Evolutionary conservation across 1,140 invertebrate species (phyloP), one percentile per base, ranked within the genome.

Genomic region (Saccostrea cuccullata): DNA sequence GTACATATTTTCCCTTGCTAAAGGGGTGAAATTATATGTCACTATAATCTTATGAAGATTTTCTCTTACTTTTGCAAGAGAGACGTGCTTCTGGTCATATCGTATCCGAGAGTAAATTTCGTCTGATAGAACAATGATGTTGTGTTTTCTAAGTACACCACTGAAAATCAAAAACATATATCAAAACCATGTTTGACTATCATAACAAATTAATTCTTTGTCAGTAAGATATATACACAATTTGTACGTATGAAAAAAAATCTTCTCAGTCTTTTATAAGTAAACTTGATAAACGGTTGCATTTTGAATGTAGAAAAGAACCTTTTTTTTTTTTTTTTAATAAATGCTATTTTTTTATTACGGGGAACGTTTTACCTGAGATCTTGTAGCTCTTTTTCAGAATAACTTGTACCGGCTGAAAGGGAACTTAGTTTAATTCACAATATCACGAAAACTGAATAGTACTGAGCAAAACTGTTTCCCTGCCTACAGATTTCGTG

Each of bases 91-190:
- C 5, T 91, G 85, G 58, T 90, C 85, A 84, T 91, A 94, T 47
- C 91, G 87, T 8, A 95, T 86, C 73, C 94, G 82, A 17, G 91
- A 93, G 89, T 95, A 95, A 77, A 95, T 95, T 83, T 95, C 95
- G 91, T 95, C 95, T 86, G 91, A 91, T 12, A 95, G 70, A 40
- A 95, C 94, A 58, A 94, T 83, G 15, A 95, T 92, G 13, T 93
- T 92, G 87, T 95, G 86, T 88, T 92, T 90, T 20, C 93, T 87
- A 64, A 92, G 94, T 6, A 92, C 88, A 0, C 91, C 90, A 84
- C 94, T 94, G 86, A 40, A 92, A 91, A 84, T 55, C 86, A 89
- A 90, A 36, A 88, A 47, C 9, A 47, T 47, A 47, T 47, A 47
- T 47, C 47, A 47, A 6, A 47, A 47, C 9, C 47, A 6, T 47